Base-by-base conservation (phyloP, 2,113 vertebrate species). In the Scophthalmus maximus region DNA sequence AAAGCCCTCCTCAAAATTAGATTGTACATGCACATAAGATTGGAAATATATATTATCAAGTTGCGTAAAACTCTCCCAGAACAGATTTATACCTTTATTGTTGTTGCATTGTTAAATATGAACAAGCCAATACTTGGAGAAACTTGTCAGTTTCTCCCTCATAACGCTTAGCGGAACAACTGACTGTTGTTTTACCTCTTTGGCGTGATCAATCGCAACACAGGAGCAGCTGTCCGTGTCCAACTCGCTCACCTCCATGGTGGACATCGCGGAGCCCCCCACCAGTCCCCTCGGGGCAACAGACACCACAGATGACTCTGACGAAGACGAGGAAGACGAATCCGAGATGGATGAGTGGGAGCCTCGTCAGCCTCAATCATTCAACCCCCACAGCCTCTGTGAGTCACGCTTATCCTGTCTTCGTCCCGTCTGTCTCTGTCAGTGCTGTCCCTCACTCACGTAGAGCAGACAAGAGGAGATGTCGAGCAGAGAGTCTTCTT, bases 321-420 rank as follows among this genome's bases (percentile, higher is more conserved):
- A 99, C 29, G 97, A 98, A 60, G 96, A 97, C 0, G 97, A 97
- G 1, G 97, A 97, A 2, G 96, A 96, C 44, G 97, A 98, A 73
- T 96, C 96, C 0, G 97, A 98, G 64, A 81, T 96, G 82, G 97
- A 97, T 2, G 98, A 98, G 47, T 99, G 98, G 98, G 96, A 97
- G 55, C 95, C 95, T 8, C 93, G 93, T 50, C 95, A 94, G 0
- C 95, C 93, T 50, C 93, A 94, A 38, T 93, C 95, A 0, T 99
- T 99, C 60, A 96, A 96, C 83, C 97, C 98, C 2, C 96, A 96
- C 27, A 95, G 92, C 86, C 92, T 99, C 23, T 99, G 97, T 99
- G 91, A 96, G 96, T 89, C n/a, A 64, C 23, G 4, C 2, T 6
- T 18, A n/a, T 36, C 1, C 10, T 0, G 6, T 14, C 3, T 18